A percentile compares a stretch with the other conserved stretches of the same genome.
phyloP scores from a whole-genome alignment of 2,113 vertebrate species.

The Sphyrna mokarran region DNA sequence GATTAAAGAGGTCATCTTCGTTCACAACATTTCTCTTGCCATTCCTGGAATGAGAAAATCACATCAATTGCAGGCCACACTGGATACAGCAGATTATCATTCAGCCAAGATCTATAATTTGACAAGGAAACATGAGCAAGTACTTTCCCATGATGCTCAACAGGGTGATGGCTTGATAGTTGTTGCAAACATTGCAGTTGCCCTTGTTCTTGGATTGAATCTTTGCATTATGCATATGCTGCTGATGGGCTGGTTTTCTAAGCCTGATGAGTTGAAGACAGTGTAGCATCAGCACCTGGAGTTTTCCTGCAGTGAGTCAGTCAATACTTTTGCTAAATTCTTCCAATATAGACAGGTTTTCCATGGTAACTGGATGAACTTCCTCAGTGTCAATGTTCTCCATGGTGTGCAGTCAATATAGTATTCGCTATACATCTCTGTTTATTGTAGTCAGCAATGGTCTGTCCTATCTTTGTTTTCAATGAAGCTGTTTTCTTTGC shows the following conservation, averaged over 20 bases:
- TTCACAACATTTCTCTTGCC: too few relatives aligned
- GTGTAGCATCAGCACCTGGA: background rate
- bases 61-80: too few relatives aligned
- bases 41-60: too few relatives aligned
- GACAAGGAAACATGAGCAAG: background rate
- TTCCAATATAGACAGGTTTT: background rate
- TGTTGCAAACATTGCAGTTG: background rate
- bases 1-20: too few relatives aligned
- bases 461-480: background rate
- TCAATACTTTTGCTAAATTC: background rate
- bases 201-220: background rate
- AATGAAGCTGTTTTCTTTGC: background rate
- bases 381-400: background rate
- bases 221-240: background rate
- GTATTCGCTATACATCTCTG: background rate
- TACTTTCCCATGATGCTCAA: background rate
- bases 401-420: background rate
- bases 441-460: background rate
- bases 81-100: background rate
- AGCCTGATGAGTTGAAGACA: background rate
- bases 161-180: background rate
- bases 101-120: background rate
- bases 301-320: background rate
- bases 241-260: background rate
- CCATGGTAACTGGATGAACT: background rate